Conservation (phyloP, 1,140 invertebrate genomes). For the Notospermus geniculatus region DNA sequence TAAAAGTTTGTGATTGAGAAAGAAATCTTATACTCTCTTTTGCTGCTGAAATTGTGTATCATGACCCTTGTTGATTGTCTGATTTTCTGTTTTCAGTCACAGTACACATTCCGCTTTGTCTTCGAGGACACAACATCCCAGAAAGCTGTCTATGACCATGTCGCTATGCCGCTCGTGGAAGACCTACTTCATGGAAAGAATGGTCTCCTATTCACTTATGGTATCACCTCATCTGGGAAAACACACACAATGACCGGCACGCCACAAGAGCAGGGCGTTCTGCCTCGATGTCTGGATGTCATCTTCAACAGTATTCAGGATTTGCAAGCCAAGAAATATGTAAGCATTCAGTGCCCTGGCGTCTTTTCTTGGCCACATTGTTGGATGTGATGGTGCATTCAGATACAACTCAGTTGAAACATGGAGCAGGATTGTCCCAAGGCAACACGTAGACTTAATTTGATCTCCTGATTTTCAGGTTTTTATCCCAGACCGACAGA, state of each 20-base stretch:
- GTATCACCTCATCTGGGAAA: slow-evolving; percentile 93
- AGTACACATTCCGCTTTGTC: slow-evolving; percentile 68
- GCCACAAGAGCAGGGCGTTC: slow-evolving; percentile 75
- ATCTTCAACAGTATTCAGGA: slow-evolving; percentile 84
- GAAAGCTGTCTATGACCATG: slow-evolving; percentile 78
- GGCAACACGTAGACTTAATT: too few species aligned
- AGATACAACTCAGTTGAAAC: too few species aligned
- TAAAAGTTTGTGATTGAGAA: too few species aligned
- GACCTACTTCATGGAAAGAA: slow-evolving; percentile 70
- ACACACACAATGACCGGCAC: slow-evolving; percentile 91
- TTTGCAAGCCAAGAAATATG: slow-evolving; percentile 60
- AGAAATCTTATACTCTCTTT: too few species aligned
- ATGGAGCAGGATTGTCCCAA: too few species aligned
- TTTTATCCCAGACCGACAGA: slow-evolving; percentile 89
- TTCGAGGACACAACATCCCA: slow-evolving; percentile 77
- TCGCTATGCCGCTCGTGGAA: slow-evolving; percentile 83
- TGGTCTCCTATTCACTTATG: slow-evolving; percentile 86
- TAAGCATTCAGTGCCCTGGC: too few species aligned
- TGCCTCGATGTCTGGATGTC: slow-evolving; percentile 85
- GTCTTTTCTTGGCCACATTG: too few species aligned
- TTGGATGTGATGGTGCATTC: too few species aligned
- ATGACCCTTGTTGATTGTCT: too few species aligned
- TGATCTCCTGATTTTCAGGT: too few species aligned
- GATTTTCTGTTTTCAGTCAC: too few species aligned
- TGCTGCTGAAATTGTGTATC: too few species aligned